These are phyloP conservation scores for Yasuhikotakia modesta DNA, from an alignment of 2,797 vertebrate species.

Conservation along the genomic window DNA sequence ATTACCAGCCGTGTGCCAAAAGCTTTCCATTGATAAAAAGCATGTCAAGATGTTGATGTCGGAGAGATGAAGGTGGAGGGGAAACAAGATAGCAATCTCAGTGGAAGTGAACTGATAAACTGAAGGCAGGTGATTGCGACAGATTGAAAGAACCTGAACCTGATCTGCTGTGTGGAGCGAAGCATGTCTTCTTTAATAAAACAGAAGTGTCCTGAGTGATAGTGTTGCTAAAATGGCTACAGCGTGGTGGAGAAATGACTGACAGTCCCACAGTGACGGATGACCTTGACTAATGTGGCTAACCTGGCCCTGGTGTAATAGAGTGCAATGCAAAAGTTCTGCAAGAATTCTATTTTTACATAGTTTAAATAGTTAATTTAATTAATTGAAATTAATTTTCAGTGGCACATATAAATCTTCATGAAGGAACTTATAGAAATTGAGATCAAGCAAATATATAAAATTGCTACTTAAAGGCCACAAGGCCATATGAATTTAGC, in stretches of 20 bases:
- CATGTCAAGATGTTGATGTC: neutral
- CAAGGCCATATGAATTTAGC: neutral
- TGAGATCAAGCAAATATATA: neutral
- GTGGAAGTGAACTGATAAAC: neutral
- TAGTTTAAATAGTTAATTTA: too few relatives aligned
- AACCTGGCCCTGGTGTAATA: neutral
- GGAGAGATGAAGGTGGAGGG: neutral
- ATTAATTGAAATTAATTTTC: neutral
- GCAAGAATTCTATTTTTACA: neutral
- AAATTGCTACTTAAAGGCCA: neutral
- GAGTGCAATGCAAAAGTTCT: neutral
- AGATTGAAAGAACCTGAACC: constrained; percentile 5
- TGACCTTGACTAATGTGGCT: neutral
- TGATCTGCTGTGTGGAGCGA: neutral
- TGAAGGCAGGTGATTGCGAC: neutral
- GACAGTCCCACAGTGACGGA: neutral
- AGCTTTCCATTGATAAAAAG: constrained; percentile 17
- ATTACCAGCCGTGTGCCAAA: constrained; percentile 16
- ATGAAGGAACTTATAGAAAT: neutral
- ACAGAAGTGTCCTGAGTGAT: neutral
- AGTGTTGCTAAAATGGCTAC: neutral
- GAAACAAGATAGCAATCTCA: neutral
- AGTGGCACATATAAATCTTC: neutral
- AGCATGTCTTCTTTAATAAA: constrained; percentile 6
- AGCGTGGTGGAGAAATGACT: neutral